These are phyloP conservation scores for Manacus vitellinus DNA, from an alignment of 2,113 vertebrate genomes.

Conservation along the genomic window DNA sequence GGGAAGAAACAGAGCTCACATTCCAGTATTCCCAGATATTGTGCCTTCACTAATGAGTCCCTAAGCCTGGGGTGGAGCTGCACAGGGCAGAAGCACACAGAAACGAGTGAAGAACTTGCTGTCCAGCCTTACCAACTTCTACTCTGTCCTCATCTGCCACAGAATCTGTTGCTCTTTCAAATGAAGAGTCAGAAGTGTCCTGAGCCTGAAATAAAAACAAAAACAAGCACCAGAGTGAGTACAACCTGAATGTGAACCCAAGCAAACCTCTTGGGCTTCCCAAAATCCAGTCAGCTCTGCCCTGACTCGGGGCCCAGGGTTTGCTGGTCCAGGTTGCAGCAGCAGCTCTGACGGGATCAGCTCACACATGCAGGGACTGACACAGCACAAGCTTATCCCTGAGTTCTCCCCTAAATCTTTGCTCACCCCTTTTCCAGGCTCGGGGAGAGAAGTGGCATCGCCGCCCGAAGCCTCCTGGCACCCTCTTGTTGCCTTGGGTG, in stretches of 20 bases:
- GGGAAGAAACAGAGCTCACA: background rate
- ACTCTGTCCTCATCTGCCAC: background rate
- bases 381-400: background rate
- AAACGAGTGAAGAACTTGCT: background rate
- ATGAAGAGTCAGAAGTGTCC: background rate
- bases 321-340: background rate
- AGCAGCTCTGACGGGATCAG: background rate
- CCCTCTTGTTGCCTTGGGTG: background rate
- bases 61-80: background rate
- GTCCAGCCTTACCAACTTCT: conserved; percentile 62
- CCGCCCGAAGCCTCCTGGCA: background rate
- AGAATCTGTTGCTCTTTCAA: conserved; percentile 17
- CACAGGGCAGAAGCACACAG: background rate
- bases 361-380: accelerated
- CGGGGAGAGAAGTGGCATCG: conserved; percentile 6
- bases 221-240: background rate
- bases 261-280: background rate
- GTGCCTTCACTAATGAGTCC: background rate
- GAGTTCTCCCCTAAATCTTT: background rate
- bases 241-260: background rate
- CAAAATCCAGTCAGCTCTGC: background rate
- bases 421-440: conserved; percentile 67
- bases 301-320: background rate
- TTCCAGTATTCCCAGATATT: background rate
- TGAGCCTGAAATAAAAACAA: conserved; percentile 58